Percentiles rank a stretch among this genome's conserved stretches.
phyloP scores from a whole-genome alignment of 23 tunicate species.

The Oikopleura dioica region DNA sequence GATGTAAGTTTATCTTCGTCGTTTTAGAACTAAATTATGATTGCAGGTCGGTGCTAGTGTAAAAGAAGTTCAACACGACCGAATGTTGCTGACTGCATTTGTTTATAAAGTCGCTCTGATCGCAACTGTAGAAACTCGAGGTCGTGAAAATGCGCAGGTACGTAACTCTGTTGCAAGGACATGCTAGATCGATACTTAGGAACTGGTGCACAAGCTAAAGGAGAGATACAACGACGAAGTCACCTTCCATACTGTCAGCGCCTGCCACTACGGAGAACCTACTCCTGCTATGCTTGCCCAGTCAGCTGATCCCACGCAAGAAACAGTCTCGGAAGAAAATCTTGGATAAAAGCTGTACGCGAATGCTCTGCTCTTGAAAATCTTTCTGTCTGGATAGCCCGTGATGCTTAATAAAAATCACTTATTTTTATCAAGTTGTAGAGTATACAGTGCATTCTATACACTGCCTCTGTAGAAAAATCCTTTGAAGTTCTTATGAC shows the following conservation, averaged over 20 bases:
- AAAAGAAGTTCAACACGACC: constrained; percentile 63
- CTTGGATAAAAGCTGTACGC: too few species aligned
- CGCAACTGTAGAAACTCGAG: constrained; percentile 33
- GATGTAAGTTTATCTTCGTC: constrained; percentile 13
- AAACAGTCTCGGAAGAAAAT: too few species aligned
- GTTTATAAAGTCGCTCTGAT: constrained; percentile 58
- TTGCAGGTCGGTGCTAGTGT: constrained; percentile 15
- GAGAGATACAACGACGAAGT: neutral
- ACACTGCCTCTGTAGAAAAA: too few species aligned
- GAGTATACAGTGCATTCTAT: too few species aligned
- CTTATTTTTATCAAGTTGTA: too few species aligned
- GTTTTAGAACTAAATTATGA: neutral
- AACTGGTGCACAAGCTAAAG: neutral
- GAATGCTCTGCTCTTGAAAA: too few species aligned
- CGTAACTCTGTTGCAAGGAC: too few species aligned
- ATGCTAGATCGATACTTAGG: too few species aligned
- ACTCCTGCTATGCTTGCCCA: neutral
- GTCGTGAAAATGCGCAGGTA: constrained; percentile 16
- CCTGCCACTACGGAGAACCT: neutral
- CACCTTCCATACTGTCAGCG: neutral
- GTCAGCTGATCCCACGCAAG: constrained; percentile 5
- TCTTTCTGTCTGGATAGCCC: too few species aligned
- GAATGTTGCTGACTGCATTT: constrained; percentile 41
- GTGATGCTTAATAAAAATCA: too few species aligned
- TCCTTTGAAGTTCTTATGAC: too few species aligned